Base-by-base conservation (phyloP, 2,797 vertebrate genomes). In the Sebastes baramenuke region DNA sequence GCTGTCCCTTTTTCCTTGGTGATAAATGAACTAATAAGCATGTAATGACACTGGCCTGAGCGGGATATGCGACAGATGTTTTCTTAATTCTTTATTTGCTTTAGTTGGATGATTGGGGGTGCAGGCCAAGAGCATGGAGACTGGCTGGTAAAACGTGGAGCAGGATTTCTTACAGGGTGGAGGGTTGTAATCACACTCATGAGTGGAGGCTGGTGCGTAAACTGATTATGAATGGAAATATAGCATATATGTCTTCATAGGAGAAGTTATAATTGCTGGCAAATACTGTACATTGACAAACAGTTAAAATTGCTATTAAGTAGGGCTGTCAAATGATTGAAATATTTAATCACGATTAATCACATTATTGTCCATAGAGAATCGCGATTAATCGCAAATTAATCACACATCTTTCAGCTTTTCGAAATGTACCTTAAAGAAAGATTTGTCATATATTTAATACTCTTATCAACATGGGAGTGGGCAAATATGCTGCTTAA, bases 41-140 rank as follows among this genome's bases (percentile, higher is more conserved):
- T 89, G 87, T 83, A 81, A 88, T 79, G 80, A 79, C 79, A 66
- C 61, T 46, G 77, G 79, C 36, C 79, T 69, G 79, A 60, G 80
- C 7, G 12, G 72, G 80, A 68, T n/a, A 64, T 30, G 49, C 24
- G n/a, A 83, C 86, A 86, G 81, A 87, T 90, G 88, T 86, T 88
- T 80, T 52, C 30, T 75, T 73, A 83, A 81, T 60, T 81, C 27
- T 42, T 25, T 71, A 59, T 89, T 87, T 87, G 62, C 82, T 84
- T 70, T 58, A 58, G 62, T 27, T 46, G 67, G 81, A 76, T 77
- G 36, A 49, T n/a, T 36, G 27, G 20, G 4, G 29, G 11, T 25
- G 18, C 22, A 0, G 36, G 16, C n/a, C 36, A 54, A 64, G 55
- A 74, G 55, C 46, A 16, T 11, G 24, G 42, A 46, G 30, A n/a